phyloP scores from a whole-genome alignment of 2,113 vertebrate species.

The Petroica traversi region DNA sequence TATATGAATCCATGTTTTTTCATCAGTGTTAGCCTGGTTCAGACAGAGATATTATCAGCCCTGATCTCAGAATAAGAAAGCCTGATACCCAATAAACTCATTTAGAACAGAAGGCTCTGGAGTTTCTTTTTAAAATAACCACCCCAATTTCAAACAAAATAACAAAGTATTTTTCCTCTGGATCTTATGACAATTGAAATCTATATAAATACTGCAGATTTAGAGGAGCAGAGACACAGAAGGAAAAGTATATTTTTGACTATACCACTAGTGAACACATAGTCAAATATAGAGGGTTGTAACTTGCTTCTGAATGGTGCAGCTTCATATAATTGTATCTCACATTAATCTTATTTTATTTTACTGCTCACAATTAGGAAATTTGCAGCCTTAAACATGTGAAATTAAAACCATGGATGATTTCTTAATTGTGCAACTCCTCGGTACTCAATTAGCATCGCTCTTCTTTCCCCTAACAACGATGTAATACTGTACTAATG shows the following conservation, averaged over 20 bases:
- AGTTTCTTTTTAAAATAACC: neutral
- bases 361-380: conserved; percentile 46
- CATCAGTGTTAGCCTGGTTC: neutral
- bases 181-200: neutral
- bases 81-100: neutral
- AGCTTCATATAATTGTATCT: conserved; percentile 15
- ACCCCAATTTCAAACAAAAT: neutral
- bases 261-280: neutral
- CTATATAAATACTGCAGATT: neutral
- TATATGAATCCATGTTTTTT: neutral
- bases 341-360: conserved; percentile 53
- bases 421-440: conserved; percentile 68
- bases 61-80: neutral
- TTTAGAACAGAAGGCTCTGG: neutral
- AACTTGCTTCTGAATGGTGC: neutral
- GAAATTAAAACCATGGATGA: conserved; percentile 55
- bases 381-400: conserved; percentile 38
- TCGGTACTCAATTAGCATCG: conserved; percentile 58
- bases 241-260: neutral
- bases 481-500: conserved; percentile 79
- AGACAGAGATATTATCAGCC: neutral
- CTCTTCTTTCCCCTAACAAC: conserved; percentile 63
- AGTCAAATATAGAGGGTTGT: neutral
- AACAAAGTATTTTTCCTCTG: neutral
- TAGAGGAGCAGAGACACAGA: neutral